Conservation (phyloP, 2,113 vertebrate genomes). For the Alces alces region DNA sequence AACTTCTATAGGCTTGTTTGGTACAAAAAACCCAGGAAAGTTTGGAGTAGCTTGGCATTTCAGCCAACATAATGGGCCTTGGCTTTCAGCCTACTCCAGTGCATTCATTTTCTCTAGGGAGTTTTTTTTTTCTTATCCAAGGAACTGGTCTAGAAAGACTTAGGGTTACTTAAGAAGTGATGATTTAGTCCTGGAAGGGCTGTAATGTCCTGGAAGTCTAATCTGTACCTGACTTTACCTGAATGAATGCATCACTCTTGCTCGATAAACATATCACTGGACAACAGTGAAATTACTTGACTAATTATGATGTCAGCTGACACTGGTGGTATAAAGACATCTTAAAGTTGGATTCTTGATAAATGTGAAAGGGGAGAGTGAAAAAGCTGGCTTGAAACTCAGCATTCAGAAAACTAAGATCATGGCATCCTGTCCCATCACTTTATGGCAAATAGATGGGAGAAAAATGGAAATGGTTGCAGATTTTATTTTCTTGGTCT, state of each 20-base stretch:
- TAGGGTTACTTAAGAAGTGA: conserved; percentile 44
- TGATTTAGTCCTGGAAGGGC: conserved; percentile 30
- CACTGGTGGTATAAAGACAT: neutral
- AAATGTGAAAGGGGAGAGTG: neutral
- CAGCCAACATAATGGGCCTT: conserved; percentile 39
- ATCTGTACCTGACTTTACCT: conserved; percentile 19
- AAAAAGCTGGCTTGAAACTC: neutral
- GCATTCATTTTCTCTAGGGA: conserved; percentile 52
- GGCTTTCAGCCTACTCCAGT: conserved; percentile 31
- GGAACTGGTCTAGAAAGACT: neutral
- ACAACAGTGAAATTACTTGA: neutral
- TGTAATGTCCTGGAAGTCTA: neutral
- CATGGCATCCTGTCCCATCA: neutral
- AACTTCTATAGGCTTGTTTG: conserved; percentile 1
- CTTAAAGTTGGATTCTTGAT: neutral
- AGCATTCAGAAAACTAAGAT: neutral
- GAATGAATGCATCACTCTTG: neutral
- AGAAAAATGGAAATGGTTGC: neutral
- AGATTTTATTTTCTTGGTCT: neutral
- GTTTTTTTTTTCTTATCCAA: neutral
- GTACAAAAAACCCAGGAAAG: neutral
- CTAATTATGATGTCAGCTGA: neutral
- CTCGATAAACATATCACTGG: neutral
- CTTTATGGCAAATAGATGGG: neutral
- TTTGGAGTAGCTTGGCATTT: neutral